Evolutionary conservation across 2,888 invertebrate species (phyloP).

Genomic region (Drosophila quasianomalipes): DNA sequence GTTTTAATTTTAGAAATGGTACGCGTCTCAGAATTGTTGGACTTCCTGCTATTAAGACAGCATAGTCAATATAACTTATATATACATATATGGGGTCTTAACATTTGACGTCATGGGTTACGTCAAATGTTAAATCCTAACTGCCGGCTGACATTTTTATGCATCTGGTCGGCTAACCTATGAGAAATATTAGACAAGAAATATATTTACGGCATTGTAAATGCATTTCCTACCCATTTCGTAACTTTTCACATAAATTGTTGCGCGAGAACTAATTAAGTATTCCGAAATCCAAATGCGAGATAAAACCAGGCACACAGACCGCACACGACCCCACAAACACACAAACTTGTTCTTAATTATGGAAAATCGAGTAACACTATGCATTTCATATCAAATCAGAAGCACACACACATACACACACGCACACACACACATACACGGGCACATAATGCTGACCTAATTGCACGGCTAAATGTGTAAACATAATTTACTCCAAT

Average conservation of each 20-base stretch:
- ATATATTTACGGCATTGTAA: slow-evolving; percentile 11
- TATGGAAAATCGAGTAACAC: slow-evolving; percentile 61
- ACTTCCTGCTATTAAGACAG: slow-evolving; percentile 54
- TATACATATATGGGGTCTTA: background rate
- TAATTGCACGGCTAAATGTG: slow-evolving; percentile 73
- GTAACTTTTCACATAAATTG: slow-evolving; percentile 38
- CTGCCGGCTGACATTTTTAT: slow-evolving; percentile 52
- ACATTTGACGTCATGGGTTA: slow-evolving; percentile 10
- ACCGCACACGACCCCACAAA: slow-evolving; percentile 58
- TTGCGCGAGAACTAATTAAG: slow-evolving; percentile 64
- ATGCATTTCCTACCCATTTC: slow-evolving; percentile 40
- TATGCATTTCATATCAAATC: slow-evolving; percentile 65
- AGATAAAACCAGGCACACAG: slow-evolving; percentile 45
- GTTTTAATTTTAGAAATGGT: slow-evolving; percentile 35
- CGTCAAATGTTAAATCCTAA: slow-evolving; percentile 21
- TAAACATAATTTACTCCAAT: slow-evolving; percentile 78
- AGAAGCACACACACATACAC: slow-evolving; percentile 15
- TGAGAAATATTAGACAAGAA: slow-evolving; percentile 22
- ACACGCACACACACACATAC: slow-evolving; percentile 5
- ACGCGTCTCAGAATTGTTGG: slow-evolving; percentile 44
- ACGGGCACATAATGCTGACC: slow-evolving; percentile 51
- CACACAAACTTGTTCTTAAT: slow-evolving; percentile 45
- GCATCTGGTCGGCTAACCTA: slow-evolving; percentile 26
- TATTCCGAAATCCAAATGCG: slow-evolving; percentile 50
- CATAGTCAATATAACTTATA: background rate